Percentiles rank a stretch among this genome's conserved stretches.
Conservation (phyloP, 2,113 vertebrate species). For the Periophthalmodon schlosseri region DNA sequence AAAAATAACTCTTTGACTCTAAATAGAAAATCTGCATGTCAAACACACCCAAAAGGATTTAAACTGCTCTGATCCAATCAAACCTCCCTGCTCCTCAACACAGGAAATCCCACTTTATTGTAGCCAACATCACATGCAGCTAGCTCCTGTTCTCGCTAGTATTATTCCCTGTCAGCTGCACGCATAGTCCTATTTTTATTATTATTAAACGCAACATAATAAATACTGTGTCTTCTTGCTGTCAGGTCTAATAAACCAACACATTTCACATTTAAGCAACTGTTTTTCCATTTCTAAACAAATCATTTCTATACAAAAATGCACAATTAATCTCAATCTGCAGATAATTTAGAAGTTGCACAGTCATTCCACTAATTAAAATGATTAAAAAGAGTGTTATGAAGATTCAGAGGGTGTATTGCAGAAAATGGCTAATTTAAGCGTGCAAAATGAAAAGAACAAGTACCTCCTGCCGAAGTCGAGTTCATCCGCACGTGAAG, state of each 20-base stretch:
- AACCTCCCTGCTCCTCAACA: not conserved
- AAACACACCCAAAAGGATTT: constrained; percentile 10
- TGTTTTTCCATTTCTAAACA: not conserved
- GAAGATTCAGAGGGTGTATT: not conserved
- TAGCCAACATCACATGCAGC: not conserved
- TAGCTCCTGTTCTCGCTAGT: not conserved
- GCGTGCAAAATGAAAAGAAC: constrained; percentile 44
- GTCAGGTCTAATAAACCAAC: constrained; percentile 2
- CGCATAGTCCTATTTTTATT: not conserved
- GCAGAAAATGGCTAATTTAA: not conserved
- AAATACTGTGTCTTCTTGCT: not conserved
- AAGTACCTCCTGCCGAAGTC: constrained; percentile 95
- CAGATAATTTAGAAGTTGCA: not conserved
- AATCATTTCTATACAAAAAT: not conserved
- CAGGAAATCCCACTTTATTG: not conserved
- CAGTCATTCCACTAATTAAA: not conserved
- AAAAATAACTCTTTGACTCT: constrained; percentile 7
- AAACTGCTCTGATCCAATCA: constrained; percentile 3
- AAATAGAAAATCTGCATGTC: constrained; percentile 9
- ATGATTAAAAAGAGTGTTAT: constrained; percentile 2
- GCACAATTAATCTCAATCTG: constrained; percentile 1
- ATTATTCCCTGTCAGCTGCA: not conserved
- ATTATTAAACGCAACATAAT: not conserved
- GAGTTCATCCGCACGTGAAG: constrained; percentile 89
- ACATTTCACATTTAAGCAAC: not conserved